Evolutionary conservation across 2,113 vertebrate genomes (phyloP).

Genomic region (Tringa solitaria): DNA sequence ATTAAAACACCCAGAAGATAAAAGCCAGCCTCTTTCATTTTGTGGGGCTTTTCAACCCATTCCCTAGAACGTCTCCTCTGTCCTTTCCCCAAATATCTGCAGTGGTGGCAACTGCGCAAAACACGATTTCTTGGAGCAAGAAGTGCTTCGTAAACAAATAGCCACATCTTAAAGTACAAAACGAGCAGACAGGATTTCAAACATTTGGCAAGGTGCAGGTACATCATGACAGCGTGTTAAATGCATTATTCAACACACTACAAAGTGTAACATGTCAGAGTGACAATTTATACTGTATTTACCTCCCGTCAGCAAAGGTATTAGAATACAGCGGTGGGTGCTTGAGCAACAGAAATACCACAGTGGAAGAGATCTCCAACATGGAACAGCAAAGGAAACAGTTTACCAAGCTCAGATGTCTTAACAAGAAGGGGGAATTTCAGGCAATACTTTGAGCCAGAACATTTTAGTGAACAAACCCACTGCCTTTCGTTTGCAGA

Average conservation of each 20-base stretch:
- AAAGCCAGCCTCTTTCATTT: neutral
- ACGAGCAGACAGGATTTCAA: neutral
- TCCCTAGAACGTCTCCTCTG: neutral
- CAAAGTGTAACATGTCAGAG: neutral
- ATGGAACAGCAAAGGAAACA: neutral
- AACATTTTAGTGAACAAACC: neutral
- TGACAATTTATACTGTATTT: neutral
- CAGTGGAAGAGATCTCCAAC: neutral
- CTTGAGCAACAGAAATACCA: neutral
- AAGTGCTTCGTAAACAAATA: neutral
- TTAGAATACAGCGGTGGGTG: neutral
- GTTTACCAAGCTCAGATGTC: neutral
- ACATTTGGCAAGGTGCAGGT: neutral
- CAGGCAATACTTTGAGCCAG: neutral
- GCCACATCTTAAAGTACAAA: neutral
- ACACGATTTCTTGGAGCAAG: neutral
- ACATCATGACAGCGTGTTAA: neutral
- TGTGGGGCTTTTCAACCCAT: neutral
- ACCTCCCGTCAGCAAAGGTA: neutral
- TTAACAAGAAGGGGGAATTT: neutral
- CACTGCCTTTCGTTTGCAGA: neutral
- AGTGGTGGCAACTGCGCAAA: neutral
- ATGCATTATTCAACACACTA: constrained; percentile 45
- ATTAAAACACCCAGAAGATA: neutral
- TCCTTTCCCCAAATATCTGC: neutral